phyloP scores from a whole-genome alignment of 2,888 invertebrate genomes.

The Heliconius ismenius region DNA sequence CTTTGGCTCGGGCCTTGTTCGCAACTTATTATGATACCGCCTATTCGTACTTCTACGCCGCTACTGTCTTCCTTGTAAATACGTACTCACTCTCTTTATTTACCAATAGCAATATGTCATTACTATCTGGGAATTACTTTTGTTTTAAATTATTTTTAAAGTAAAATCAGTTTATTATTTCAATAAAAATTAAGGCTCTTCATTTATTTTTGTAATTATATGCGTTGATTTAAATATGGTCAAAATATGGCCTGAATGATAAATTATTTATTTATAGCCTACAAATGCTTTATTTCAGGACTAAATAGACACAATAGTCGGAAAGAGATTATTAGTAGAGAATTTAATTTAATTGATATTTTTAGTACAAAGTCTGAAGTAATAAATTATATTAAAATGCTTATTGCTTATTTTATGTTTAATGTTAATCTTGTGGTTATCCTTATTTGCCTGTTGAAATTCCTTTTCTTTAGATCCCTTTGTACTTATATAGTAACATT shows the following conservation, averaged over 20 bases:
- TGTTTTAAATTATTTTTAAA: neutral
- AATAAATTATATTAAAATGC: no score
- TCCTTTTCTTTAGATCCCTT: neutral
- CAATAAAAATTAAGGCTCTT: neutral
- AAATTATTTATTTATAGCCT: neutral
- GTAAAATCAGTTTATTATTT: neutral
- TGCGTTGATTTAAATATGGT: neutral
- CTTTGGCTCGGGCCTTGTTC: slow-evolving; percentile 57
- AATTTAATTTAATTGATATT: no score
- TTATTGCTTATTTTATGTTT: neutral
- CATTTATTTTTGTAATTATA: neutral
- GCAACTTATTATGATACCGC: slow-evolving; percentile 62
- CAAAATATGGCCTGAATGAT: neutral
- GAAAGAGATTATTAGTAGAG: neutral
- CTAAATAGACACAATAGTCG: neutral
- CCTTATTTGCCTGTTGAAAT: neutral
- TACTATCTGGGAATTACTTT: neutral
- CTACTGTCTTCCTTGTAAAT: slow-evolving; percentile 22
- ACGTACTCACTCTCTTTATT: slow-evolving; percentile 21
- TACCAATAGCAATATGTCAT: slow-evolving; percentile 10
- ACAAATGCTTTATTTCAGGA: neutral
- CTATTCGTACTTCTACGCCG: slow-evolving; percentile 49
- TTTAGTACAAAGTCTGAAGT: no score
- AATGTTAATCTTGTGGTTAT: neutral
- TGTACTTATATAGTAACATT: slow-evolving; percentile 6